Evolutionary conservation across 2,888 invertebrate genomes (phyloP).

Genomic region (Pyrrhosoma nymphula): DNA sequence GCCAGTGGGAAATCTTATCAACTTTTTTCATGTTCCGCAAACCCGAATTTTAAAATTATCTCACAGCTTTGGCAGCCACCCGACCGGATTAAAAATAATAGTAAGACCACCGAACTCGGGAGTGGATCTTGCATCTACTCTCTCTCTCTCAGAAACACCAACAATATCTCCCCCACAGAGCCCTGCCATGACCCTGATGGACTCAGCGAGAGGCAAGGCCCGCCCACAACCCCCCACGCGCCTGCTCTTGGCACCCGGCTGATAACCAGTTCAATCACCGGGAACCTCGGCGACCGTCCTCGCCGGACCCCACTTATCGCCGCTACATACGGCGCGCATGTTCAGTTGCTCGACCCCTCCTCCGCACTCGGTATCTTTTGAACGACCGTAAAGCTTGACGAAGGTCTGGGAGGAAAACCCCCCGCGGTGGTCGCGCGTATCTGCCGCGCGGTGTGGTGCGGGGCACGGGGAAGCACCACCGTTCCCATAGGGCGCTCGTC

Average conservation of each 20-base stretch:
- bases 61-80: too few species aligned
- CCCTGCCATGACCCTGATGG: too few species aligned
- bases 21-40: too few species aligned
- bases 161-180: too few species aligned
- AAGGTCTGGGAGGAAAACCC: background rate
- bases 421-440: background rate
- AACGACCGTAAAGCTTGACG: background rate
- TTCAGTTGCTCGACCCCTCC: background rate
- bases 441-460: background rate
- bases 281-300: background rate
- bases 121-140: too few species aligned
- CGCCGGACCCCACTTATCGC: constrained; percentile 15
- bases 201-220: too few species aligned
- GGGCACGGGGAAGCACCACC: background rate
- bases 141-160: too few species aligned
- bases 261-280: constrained; percentile 35
- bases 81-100: too few species aligned
- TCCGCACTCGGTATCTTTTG: background rate
- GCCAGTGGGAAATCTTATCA: too few species aligned
- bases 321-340: background rate
- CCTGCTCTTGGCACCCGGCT: background rate
- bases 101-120: too few species aligned
- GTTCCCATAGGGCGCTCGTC: too few species aligned
- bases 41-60: too few species aligned
- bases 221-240: background rate